phyloP scores from a whole-genome alignment of 2,113 vertebrate species.

The Bubo bubo region DNA sequence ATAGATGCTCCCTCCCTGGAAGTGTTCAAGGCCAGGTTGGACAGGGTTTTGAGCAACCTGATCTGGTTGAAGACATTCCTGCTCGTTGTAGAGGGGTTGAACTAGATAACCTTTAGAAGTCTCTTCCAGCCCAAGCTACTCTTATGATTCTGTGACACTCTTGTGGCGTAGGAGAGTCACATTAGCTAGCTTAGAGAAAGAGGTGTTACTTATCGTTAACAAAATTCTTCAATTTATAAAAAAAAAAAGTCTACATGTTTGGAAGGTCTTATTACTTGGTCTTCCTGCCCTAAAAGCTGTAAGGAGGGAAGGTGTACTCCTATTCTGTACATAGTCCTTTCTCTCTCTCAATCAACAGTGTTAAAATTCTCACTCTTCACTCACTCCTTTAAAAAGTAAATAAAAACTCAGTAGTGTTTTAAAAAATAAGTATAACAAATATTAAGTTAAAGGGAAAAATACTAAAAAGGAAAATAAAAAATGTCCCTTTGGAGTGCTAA shows the following conservation, averaged over 20 bases:
- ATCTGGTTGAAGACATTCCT: not conserved
- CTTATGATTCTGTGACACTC: not conserved
- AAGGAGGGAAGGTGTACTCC: not conserved
- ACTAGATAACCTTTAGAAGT: not conserved
- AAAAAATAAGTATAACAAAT: not conserved
- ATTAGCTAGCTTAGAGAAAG: not conserved
- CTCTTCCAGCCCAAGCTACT: not conserved
- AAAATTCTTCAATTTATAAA: not conserved
- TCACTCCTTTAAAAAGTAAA: not conserved
- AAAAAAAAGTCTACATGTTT: accelerated
- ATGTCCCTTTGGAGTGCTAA: conserved; percentile 51
- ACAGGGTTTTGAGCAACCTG: not conserved
- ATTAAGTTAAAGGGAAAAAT: not conserved
- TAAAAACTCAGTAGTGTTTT: not conserved
- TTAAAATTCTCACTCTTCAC: not conserved
- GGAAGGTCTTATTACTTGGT: accelerated
- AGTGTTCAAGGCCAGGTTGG: not conserved
- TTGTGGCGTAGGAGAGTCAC: not conserved
- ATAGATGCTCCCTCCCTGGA: not conserved
- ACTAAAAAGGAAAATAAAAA: not conserved
- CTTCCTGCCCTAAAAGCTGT: not conserved
- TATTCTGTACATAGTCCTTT: not conserved
- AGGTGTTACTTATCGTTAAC: not conserved
- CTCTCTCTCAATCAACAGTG: not conserved
- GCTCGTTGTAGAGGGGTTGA: accelerated